Base-by-base conservation (phyloP, 2,113 vertebrate genomes). In the Hiodon tergisus region DNA sequence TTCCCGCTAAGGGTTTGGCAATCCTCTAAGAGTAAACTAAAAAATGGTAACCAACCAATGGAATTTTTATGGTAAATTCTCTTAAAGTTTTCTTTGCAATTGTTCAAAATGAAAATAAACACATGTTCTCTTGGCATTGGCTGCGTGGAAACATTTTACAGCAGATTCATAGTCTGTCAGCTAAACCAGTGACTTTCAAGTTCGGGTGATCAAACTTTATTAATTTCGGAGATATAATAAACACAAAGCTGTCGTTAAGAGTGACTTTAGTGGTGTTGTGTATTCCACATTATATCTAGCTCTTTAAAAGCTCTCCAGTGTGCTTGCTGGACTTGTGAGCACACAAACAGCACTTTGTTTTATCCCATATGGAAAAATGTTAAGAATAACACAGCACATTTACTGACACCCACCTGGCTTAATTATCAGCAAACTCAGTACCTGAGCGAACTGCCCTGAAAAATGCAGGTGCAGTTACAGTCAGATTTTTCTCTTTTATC, bases 21-120 rank as follows among this genome's bases (percentile, higher is more conserved):
- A 14, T 13, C 72, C 16, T 69, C 70, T 31, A 31, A 73, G 71
- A 62, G 62, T 60, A 67, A 78, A 77, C 78, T 58, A 73, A 67
- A 75, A 76, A 3, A 63, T n/a, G n/a, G n/a, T n/a, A n/a, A n/a
- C n/a, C n/a, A n/a, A n/a, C n/a, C n/a, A n/a, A n/a, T 31, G 31
- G 31, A 31, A 31, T 31, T 31, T 31, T 31, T 31, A 31, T 31
- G 31, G 31, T 31, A 31, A 31, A 31, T 31, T 31, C 31, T 31
- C 31, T 31, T 2, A 31, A 31, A 31, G 31, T 31, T 31, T 31
- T 31, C 31, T 31, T 31, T 31, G 68, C 67, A 73, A 76, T 54
- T 73, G 74, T 61, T 17, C 52, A 68, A 74, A 67, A 4, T 68
- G 60, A 71, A 62, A 77, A 78, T 16, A 54, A 72, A 72, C 62